Evolutionary conservation across 2,888 invertebrate species (phyloP), one percentile per base, ranked within the genome.

Genomic region (Ochropacha duplaris): DNA sequence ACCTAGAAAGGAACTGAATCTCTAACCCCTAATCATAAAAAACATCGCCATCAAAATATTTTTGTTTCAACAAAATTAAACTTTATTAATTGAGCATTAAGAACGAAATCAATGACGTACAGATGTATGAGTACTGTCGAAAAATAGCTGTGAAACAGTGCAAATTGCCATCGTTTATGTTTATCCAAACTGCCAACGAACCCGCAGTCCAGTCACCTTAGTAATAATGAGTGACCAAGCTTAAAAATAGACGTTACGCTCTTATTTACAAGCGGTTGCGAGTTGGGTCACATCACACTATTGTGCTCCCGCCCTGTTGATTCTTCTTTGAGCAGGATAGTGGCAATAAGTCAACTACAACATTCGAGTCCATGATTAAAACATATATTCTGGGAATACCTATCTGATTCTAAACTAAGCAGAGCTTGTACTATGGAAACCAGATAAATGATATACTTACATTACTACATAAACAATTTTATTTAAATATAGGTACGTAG

Each of bases 231-330:
- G 9, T 49, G 59, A 54, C 51, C 36, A 62, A 16, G 44, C 19
- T 16, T 64, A 68, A 61, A 69, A 72, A 68, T 72, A 72, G 72
- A 62, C 49, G 39, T 72, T 71, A 62, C 66, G 55, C 54, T 60
- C 54, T 58, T 57, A 31, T 16, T 44, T 44, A 44, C 44, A 19
- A 16, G 44, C 44, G 44, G 44, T 44, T 44, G n/a, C 39, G 8
- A 8, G 28, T 28, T 26, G 28, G 28, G 6, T 39, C 36, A n/a
- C 0, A 36, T 19, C 44, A 44, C 19, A 44, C 44, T 44, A 44
- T 44, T 44, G 44, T 44, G 19, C 4, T 19, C 6, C 9, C 8
- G 2, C 19, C 19, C 5, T 0, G 16, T 39, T 16, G 4, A 6
- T 16, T 6, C 9, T 19, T 8, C 14, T 36, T 2, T 44, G 16